These are phyloP conservation scores for Xylota segnis DNA, from an alignment of 2,888 invertebrate genomes.

Conservation along the genomic window DNA sequence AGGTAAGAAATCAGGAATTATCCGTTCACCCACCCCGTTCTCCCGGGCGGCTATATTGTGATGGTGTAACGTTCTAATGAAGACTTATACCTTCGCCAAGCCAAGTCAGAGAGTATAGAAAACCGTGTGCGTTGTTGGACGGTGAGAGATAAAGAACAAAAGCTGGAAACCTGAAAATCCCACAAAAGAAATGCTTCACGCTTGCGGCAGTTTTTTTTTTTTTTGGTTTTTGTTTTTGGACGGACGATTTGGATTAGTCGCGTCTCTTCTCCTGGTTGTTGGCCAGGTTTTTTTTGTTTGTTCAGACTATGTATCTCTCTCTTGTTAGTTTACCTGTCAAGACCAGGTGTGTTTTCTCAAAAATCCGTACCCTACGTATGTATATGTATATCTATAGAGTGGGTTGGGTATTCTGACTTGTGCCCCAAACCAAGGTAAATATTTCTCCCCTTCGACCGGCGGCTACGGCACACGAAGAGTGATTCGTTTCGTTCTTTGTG, in stretches of 20 bases:
- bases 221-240: conserved; percentile 36
- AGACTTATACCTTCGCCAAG: conserved; percentile 28
- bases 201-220: conserved; percentile 47
- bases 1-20: conserved; percentile 50
- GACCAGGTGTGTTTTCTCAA: conserved; percentile 63
- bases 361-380: conserved; percentile 21
- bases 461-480: conserved; percentile 28
- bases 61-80: conserved; percentile 34
- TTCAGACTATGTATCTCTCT: conserved; percentile 28
- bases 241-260: conserved; percentile 68
- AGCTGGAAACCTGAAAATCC: conserved; percentile 63
- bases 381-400: not conserved
- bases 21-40: conserved; percentile 1
- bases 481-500: conserved; percentile 70
- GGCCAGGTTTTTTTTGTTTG: conserved; percentile 33
- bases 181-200: conserved; percentile 61
- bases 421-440: conserved; percentile 45
- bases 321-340: conserved; percentile 67
- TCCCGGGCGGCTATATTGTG: not conserved
- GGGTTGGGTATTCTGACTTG: conserved; percentile 33
- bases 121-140: conserved; percentile 19
- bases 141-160: conserved; percentile 35
- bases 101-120: no score
- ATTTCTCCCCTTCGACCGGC: conserved; percentile 9
- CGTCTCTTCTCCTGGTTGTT: conserved; percentile 47